Evolutionary conservation across 1,140 invertebrate species (phyloP).

Genomic region (Thalassaphorura encarpata): DNA sequence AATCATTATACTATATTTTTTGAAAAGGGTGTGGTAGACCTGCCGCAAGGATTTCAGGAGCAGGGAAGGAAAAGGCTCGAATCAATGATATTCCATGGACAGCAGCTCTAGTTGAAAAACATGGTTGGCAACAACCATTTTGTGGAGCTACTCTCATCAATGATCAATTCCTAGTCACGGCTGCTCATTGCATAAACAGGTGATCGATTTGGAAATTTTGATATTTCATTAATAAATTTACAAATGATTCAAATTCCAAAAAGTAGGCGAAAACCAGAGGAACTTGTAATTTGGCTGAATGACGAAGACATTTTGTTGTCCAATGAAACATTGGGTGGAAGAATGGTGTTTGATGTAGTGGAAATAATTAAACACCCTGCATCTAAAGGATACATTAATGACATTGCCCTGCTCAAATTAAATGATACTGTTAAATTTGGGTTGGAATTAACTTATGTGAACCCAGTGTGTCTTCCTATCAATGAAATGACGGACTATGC

Average conservation of each 20-base stretch:
- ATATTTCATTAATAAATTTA: no score
- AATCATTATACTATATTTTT: background rate
- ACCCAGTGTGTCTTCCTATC: slow-evolving; percentile 13
- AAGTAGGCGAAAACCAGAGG: background rate
- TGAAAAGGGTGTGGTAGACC: background rate
- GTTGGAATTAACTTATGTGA: background rate
- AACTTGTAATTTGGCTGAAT: slow-evolving; percentile 7
- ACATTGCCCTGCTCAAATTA: slow-evolving; percentile 7
- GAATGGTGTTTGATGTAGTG: background rate
- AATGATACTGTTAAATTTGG: background rate
- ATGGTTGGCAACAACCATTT: slow-evolving; percentile 11
- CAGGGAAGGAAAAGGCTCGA: background rate
- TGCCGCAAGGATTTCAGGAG: background rate
- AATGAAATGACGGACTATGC: slow-evolving; percentile 8
- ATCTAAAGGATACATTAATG: slow-evolving; percentile 3
- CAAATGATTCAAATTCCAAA: background rate
- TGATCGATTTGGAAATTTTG: no score
- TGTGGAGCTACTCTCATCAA: slow-evolving; percentile 30
- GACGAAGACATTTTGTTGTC: slow-evolving; percentile 2
- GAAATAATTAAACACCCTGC: background rate
- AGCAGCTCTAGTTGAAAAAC: slow-evolving; percentile 2
- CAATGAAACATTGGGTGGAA: background rate
- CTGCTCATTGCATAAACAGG: slow-evolving; percentile 31
- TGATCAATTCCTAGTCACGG: slow-evolving; percentile 32
- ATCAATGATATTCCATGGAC: slow-evolving; percentile 22